Base-by-base conservation (phyloP, 2,797 vertebrate species). In the Tauraco hartlaubi region DNA sequence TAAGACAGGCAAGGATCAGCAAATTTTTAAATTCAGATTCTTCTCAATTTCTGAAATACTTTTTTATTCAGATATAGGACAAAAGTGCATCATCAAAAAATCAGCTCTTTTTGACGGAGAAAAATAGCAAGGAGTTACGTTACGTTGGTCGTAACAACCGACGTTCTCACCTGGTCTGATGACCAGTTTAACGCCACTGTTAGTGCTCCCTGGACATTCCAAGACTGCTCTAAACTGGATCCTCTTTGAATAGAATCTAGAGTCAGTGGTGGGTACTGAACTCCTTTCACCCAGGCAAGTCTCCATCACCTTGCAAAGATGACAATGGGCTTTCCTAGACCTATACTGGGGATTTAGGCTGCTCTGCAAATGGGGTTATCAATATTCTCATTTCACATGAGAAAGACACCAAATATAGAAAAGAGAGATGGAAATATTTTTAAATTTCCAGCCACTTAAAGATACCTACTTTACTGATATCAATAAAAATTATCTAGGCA, bases 241-340 rank as follows among this genome's bases (percentile, higher is more conserved):
- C 3, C 20, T 7, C 12, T 69, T 26, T 15, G 5, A 63, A 35
- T 0, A 26, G 20, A 18, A 63, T 0, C 21, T 16, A 0, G 23
- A 63, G 5, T 2, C 5, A 61, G 37, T 1, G 1, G 4, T 3
- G 21, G 31, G 35, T 13, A 21, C 16, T 3, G 12, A 67, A 28
- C 22, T 66, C 28, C 46, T 12, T 26, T 29, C 37, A 20, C 28
- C 12, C 0, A 1, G 5, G 8, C 22, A 67, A 46, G 20, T 3
- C 59, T 13, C 58, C 20, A 35, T 7, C 29, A 35, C 35, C 15
- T 11, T 15, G 6, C 14, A 18, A 44, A 64, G 59, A 14, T 6
- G 5, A 31, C 67, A 90, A 8, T 0, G 5, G 3, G 8, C 78
- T 17, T 91, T 29, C 35, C 33, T 31, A 58, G 6, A 39, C 28